Evolutionary conservation across 1,140 invertebrate species (phyloP).

Genomic region (Dysdera silvatica): DNA sequence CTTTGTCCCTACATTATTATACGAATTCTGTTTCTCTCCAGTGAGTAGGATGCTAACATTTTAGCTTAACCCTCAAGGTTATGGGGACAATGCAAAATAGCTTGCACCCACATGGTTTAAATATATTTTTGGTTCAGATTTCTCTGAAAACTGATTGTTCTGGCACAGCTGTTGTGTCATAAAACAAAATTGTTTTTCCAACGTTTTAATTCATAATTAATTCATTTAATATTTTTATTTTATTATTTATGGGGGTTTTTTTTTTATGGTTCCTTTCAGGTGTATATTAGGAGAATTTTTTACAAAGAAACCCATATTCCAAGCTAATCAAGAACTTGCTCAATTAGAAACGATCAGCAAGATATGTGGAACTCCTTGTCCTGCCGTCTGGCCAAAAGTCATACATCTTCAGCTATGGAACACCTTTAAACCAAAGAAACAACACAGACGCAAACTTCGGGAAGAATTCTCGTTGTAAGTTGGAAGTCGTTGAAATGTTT

Average conservation of each 20-base stretch:
- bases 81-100: too few species aligned
- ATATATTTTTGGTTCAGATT: too few species aligned
- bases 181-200: too few species aligned
- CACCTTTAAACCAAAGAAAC: constrained; percentile 83
- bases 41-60: too few species aligned
- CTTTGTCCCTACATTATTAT: too few species aligned
- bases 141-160: too few species aligned
- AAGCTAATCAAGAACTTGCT: constrained; percentile 85
- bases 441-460: constrained; percentile 73
- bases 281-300: constrained; percentile 99
- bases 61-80: too few species aligned
- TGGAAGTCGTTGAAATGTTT: constrained; percentile 21
- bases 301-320: constrained; percentile 90
- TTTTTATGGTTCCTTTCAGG: constrained; percentile 38
- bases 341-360: constrained; percentile 92
- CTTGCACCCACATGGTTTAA: too few species aligned
- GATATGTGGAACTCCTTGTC: constrained; percentile 90
- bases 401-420: constrained; percentile 88
- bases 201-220: too few species aligned
- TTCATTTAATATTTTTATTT: background rate
- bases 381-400: constrained; percentile 96
- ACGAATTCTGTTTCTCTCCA: too few species aligned
- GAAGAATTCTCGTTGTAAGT: constrained; percentile 78
- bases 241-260: background rate
- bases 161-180: too few species aligned